These are phyloP conservation scores for Columba guinea DNA, from an alignment of 2,797 vertebrate species.

Conservation along the genomic window DNA sequence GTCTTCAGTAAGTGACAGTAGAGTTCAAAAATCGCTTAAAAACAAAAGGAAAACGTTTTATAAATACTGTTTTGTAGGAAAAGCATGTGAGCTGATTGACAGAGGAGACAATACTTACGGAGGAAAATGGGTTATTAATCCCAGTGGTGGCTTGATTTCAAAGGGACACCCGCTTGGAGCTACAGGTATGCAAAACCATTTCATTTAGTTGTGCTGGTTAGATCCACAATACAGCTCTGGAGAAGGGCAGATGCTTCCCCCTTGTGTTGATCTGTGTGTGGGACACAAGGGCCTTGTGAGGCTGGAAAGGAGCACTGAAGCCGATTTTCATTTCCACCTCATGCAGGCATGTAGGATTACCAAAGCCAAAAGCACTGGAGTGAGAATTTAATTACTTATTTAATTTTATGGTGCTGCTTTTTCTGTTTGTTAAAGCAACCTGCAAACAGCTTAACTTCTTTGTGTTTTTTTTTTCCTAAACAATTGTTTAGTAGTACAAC, in stretches of 20 bases:
- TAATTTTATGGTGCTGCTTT: neutral
- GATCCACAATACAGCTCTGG: neutral
- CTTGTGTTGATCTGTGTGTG: neutral
- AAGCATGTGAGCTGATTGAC: conserved; percentile 90
- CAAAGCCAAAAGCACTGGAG: neutral
- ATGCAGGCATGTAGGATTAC: neutral
- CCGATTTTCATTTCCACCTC: neutral
- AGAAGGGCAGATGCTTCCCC: neutral
- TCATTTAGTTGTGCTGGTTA: neutral
- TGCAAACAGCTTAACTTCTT: neutral
- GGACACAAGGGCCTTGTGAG: neutral
- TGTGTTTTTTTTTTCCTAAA: neutral
- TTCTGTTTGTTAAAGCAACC: neutral
- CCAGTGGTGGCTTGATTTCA: conserved; percentile 96
- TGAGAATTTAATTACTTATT: neutral
- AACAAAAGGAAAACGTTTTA: neutral
- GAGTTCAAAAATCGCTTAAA: neutral
- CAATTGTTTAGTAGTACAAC: neutral
- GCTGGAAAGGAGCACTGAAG: neutral
- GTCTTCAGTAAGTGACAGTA: neutral
- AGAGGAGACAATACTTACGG: conserved; percentile 96
- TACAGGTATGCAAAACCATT: conserved; percentile 83
- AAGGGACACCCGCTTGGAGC: conserved; percentile 97
- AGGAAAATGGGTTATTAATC: conserved; percentile 96
- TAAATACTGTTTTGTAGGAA: conserved; percentile 77